A percentile compares a stretch with the other conserved stretches of the same genome.
These are phyloP conservation scores for Tragelaphus eurycerus DNA, from an alignment of 2,797 vertebrate species.

Conservation along the genomic window DNA sequence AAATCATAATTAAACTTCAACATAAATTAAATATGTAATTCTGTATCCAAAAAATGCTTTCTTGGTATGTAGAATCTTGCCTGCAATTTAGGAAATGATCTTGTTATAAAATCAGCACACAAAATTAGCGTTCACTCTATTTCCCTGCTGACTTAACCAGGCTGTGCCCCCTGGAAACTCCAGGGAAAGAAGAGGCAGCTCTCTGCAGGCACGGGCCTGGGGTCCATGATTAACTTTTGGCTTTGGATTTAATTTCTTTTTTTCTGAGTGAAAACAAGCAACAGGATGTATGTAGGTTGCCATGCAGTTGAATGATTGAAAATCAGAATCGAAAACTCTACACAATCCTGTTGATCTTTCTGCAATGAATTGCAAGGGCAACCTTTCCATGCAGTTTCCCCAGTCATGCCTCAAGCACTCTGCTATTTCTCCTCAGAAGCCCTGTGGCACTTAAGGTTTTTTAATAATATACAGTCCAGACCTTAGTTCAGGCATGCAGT, in stretches of 20 bases:
- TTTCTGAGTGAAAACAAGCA: slow-evolving; percentile 31
- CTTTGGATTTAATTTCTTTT: slow-evolving; percentile 34
- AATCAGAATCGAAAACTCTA: background rate
- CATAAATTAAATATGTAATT: slow-evolving; percentile 28
- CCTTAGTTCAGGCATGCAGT: background rate
- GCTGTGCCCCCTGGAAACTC: background rate
- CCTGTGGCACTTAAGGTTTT: accelerated
- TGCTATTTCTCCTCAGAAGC: background rate
- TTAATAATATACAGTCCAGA: accelerated
- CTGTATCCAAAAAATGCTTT: background rate
- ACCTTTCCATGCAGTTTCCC: background rate
- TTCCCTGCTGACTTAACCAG: background rate
- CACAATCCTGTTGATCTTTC: background rate
- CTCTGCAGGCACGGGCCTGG: background rate
- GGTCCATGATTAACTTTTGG: background rate
- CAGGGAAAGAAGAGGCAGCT: background rate
- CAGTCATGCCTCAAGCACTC: background rate
- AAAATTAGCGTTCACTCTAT: background rate
- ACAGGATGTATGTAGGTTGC: background rate
- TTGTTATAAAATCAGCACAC: slow-evolving; percentile 25
- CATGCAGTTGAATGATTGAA: background rate
- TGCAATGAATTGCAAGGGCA: background rate
- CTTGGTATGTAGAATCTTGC: background rate
- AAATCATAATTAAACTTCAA: slow-evolving; percentile 31
- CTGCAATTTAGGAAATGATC: slow-evolving; percentile 33